These are phyloP conservation scores for Craterocephalus amniculus DNA, from an alignment of 2,797 vertebrate species.

Conservation along the genomic window DNA sequence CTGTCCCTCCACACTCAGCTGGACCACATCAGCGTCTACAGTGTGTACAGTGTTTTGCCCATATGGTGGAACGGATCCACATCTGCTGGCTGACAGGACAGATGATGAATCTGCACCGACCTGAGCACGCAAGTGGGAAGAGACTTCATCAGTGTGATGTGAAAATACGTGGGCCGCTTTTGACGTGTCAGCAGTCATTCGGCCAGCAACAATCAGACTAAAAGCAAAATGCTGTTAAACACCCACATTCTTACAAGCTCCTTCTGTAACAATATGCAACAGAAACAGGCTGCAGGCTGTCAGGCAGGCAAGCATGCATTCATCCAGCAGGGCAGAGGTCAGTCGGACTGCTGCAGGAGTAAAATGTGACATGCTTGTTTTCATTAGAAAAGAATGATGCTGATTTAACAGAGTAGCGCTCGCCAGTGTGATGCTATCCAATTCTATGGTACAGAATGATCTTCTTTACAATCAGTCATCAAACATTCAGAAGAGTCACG, in stretches of 20 bases:
- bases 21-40: slow-evolving; percentile 21
- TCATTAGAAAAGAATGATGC: neutral
- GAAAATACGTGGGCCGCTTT: slow-evolving; percentile 16
- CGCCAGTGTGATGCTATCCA: neutral
- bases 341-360: slow-evolving; percentile 1
- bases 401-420: neutral
- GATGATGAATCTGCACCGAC: slow-evolving; percentile 3
- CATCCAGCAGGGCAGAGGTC: neutral
- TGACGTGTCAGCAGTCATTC: slow-evolving; percentile 14
- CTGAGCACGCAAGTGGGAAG: slow-evolving; percentile 22
- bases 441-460: too few species aligned
- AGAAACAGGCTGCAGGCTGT: slow-evolving; percentile 25
- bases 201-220: slow-evolving; percentile 5
- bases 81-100: slow-evolving; percentile 33
- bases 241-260: slow-evolving; percentile 24
- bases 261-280: neutral
- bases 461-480: neutral
- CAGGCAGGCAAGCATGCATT: slow-evolving; percentile 8
- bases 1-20: slow-evolving; percentile 9
- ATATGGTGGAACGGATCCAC: slow-evolving; percentile 18
- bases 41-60: neutral
- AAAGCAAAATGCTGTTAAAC: slow-evolving; percentile 19
- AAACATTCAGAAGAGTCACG: too few species aligned
- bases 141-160: slow-evolving; percentile 4
- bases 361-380: slow-evolving; percentile 4